These are phyloP conservation scores for Sphinx pinastri DNA, from an alignment of 2,888 invertebrate genomes.

Conservation along the genomic window DNA sequence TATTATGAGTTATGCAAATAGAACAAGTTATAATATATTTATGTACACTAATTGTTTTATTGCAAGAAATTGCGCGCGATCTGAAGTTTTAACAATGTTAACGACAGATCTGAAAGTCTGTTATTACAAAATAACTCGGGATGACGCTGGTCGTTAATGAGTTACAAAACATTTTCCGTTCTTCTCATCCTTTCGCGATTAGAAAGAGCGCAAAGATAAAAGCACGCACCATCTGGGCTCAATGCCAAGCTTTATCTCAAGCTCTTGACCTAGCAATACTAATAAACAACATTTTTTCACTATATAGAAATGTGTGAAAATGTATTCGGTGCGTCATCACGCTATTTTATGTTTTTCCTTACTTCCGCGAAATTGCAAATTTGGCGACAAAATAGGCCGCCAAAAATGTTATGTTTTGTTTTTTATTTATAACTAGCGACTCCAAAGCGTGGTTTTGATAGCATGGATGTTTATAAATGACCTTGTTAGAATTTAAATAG, in stretches of 20 bases:
- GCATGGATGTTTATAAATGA: too few relatives aligned
- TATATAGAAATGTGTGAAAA: constrained; percentile 14
- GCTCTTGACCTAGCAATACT: constrained; percentile 68
- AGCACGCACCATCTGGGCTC: constrained; percentile 47
- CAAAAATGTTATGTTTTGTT: background rate
- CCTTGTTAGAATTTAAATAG: too few relatives aligned
- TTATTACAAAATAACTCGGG: constrained; percentile 42
- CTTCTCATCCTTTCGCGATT: constrained; percentile 28
- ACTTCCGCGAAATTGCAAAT: background rate
- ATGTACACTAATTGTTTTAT: constrained; percentile 11
- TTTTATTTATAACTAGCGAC: too few relatives aligned
- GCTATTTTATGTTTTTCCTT: background rate
- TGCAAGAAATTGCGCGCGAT: background rate
- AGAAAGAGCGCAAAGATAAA: constrained; percentile 3
- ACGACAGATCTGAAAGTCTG: constrained; percentile 35
- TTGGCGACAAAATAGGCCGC: background rate
- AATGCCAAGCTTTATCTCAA: constrained; percentile 60
- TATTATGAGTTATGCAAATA: background rate
- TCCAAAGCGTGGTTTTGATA: too few relatives aligned
- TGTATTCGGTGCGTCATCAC: background rate
- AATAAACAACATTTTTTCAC: constrained; percentile 17
- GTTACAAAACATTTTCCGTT: constrained; percentile 36
- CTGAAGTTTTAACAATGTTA: constrained; percentile 28
- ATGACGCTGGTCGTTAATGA: constrained; percentile 31
- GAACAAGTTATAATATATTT: constrained; percentile 7